Base-by-base conservation (phyloP, 2,113 vertebrate species). In the Leiothrix lutea region DNA sequence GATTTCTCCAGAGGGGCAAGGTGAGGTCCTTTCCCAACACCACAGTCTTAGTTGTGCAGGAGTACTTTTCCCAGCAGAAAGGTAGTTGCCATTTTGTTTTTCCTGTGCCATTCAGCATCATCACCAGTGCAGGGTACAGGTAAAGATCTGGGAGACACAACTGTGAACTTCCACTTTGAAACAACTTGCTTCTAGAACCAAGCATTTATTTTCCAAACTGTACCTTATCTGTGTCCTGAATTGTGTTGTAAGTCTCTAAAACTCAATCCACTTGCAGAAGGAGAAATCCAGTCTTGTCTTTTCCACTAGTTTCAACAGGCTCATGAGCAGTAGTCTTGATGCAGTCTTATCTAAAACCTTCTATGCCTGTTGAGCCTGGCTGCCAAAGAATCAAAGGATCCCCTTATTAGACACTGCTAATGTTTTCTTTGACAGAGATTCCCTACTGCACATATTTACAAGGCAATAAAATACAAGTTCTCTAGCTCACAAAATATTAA, bases 21-120 rank as follows among this genome's bases (percentile, higher is more conserved):
- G 8, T 74, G 35, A 62, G 29, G 36, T n/a, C 26, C 17, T 78
- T 90, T 50, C 35, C 47, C 25, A 45, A 15, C 33, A 22, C 50
- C 0, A 0, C 48, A 33, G 53, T 24, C 40, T 56, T 36, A 57
- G 25, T 45, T 82, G 0, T 50, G 47, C 19, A 33, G 16, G 16
- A 40, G 53, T 45, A 36, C 9, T 26, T 75, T 91, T 83, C 45
- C 45, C 64, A 70, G 64, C 20, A 86, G 42, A 66, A 65, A n/a
- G 7, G 5, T 58, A 26, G 23, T 61, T 73, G 51, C 13, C 11
- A 1, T 44, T 73, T 73, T 67, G 12, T 66, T 83, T 53, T n/a
- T 58, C 28, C 24, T 70, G 33, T 66, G 38, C 33, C 10, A 6
- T 51, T 28, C 28, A 23, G 12, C n/a, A 5, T 70, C 4, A 3